Conservation (phyloP, 1,140 invertebrate genomes). For the Metopolophium dirhodum region DNA sequence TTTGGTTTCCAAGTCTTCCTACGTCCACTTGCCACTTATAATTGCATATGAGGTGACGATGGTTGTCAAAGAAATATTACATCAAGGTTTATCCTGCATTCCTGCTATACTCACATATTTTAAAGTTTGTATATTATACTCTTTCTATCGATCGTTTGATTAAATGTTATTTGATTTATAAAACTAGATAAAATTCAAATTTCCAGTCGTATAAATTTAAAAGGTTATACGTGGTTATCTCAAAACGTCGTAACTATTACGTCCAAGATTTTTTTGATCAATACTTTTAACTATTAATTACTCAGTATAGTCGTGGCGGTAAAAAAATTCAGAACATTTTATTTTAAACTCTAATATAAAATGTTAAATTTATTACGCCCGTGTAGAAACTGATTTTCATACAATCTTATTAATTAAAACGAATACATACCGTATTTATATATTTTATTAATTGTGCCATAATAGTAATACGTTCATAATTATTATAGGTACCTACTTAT, state of each 20-base stretch:
- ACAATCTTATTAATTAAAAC: neutral
- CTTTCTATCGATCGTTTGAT: neutral
- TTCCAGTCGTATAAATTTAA: neutral
- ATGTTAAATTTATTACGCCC: neutral
- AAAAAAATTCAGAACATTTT: neutral
- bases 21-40: too few relatives aligned
- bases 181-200: neutral
- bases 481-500: too few relatives aligned
- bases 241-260: neutral
- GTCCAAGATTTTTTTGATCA: too few relatives aligned
- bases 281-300: neutral
- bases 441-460: neutral
- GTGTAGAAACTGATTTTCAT: neutral
- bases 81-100: too few relatives aligned
- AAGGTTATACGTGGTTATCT: neutral
- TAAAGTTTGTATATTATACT: neutral
- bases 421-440: too few relatives aligned
- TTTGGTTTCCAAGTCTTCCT: neutral
- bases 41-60: too few relatives aligned
- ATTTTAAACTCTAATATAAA: neutral
- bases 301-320: neutral
- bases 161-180: neutral
- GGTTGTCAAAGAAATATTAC: too few relatives aligned
- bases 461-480: too few relatives aligned
- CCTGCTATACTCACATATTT: too few relatives aligned